phyloP scores from a whole-genome alignment of 2,888 invertebrate genomes.

The Drosophila phalerata region DNA sequence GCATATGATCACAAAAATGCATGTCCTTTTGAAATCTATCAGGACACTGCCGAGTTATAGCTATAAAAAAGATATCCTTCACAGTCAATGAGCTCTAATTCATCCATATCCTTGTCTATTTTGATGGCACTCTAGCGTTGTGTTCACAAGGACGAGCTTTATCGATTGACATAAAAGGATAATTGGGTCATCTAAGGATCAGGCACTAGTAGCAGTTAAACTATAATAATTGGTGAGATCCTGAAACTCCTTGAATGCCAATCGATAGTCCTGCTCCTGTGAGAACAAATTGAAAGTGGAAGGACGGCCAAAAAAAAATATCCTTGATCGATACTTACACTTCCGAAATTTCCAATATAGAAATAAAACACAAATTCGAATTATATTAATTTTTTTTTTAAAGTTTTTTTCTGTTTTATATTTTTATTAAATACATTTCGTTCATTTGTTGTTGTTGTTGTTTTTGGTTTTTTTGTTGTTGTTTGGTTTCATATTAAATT shows the following conservation, averaged over 20 bases:
- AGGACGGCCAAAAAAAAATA: neutral
- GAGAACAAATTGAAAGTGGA: too few species aligned
- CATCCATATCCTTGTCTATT: neutral
- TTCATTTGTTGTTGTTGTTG: conserved; percentile 50
- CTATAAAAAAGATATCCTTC: neutral
- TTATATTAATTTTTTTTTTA: conserved; percentile 22
- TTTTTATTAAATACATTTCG: conserved; percentile 80
- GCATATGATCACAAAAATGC: too few species aligned
- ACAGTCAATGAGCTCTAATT: neutral
- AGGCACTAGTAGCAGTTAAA: too few species aligned
- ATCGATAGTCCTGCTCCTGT: too few species aligned
- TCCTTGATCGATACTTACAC: neutral
- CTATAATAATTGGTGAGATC: too few species aligned
- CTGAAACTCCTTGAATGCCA: too few species aligned
- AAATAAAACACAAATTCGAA: conserved; percentile 7
- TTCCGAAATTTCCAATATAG: neutral
- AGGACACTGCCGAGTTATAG: neutral
- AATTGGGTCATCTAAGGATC: too few species aligned
- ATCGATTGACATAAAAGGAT: neutral
- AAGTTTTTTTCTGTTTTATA: conserved; percentile 57
- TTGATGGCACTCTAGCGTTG: neutral
- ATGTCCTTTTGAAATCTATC: neutral
- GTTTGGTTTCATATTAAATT: conserved; percentile 49
- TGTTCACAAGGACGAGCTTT: neutral
- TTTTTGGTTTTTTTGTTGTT: conserved; percentile 12